phyloP scores from a whole-genome alignment of 2,113 vertebrate species.

The Sapajus apella region DNA sequence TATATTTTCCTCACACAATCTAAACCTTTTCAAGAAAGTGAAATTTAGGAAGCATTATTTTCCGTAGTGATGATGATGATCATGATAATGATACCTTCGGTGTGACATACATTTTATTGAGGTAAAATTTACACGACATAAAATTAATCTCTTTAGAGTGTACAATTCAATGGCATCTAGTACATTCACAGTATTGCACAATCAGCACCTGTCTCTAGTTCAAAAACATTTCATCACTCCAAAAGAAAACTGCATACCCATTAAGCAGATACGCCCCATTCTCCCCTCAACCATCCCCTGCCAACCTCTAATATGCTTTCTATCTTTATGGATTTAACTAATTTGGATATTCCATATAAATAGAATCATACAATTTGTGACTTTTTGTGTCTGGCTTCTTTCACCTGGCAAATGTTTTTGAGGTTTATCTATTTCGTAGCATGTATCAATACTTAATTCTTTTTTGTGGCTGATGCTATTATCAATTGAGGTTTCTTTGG shows the following conservation, averaged over 20 bases:
- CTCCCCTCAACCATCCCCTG: accelerated
- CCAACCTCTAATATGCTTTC: not conserved
- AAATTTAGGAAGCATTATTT: conserved; percentile 4
- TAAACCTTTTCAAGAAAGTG: not conserved
- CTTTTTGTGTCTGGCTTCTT: not conserved
- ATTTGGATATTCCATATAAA: not conserved
- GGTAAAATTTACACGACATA: not conserved
- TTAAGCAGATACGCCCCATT: not conserved
- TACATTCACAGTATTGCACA: not conserved
- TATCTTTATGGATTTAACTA: not conserved
- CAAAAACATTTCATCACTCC: not conserved
- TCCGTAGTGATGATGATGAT: not conserved
- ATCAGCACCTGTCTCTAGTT: not conserved
- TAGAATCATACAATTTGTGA: not conserved
- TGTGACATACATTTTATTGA: not conserved
- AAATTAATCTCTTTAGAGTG: not conserved
- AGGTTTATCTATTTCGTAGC: not conserved
- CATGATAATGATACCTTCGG: not conserved
- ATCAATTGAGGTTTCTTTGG: not conserved
- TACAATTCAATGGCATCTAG: not conserved
- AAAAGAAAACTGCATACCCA: not conserved
- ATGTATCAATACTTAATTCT: not conserved
- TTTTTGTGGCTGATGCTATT: not conserved
- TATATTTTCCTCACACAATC: not conserved
- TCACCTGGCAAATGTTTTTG: conserved; percentile 9